phyloP scores from a whole-genome alignment of 2,113 vertebrate genomes.

The Climacteris rufus region DNA sequence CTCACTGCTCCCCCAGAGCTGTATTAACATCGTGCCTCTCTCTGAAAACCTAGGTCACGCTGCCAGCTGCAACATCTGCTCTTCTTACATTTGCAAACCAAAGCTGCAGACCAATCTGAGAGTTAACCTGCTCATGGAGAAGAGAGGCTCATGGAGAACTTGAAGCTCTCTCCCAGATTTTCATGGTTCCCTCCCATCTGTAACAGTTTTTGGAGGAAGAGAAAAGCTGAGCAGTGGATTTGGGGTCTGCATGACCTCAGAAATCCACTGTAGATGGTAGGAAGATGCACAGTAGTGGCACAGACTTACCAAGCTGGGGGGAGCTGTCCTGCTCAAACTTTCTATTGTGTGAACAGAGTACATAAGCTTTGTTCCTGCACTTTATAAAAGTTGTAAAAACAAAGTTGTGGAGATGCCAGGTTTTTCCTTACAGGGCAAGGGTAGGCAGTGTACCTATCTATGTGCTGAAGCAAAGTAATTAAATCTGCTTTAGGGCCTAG shows the following conservation, averaged over 20 bases:
- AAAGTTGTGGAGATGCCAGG: neutral
- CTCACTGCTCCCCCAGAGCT: conserved; percentile 11
- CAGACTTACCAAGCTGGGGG: neutral
- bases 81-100: neutral
- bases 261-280: neutral
- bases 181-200: neutral
- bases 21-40: neutral
- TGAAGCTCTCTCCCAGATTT: neutral
- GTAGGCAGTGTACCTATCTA: neutral
- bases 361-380: neutral
- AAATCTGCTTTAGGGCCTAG: neutral
- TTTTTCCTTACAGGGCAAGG: neutral
- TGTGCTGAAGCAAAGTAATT: neutral
- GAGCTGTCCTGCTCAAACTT: neutral
- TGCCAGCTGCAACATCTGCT: conserved; percentile 31
- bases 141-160: neutral
- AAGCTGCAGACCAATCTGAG: neutral
- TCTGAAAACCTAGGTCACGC: neutral
- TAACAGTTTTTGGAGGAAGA: neutral
- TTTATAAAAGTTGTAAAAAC: neutral
- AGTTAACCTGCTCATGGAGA: neutral
- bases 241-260: neutral
- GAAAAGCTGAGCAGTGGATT: neutral
- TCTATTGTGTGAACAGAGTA: accelerated
- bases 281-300: neutral